Conservation (phyloP, 2,797 vertebrate species). For the Cynodonichthys magdalenae region DNA sequence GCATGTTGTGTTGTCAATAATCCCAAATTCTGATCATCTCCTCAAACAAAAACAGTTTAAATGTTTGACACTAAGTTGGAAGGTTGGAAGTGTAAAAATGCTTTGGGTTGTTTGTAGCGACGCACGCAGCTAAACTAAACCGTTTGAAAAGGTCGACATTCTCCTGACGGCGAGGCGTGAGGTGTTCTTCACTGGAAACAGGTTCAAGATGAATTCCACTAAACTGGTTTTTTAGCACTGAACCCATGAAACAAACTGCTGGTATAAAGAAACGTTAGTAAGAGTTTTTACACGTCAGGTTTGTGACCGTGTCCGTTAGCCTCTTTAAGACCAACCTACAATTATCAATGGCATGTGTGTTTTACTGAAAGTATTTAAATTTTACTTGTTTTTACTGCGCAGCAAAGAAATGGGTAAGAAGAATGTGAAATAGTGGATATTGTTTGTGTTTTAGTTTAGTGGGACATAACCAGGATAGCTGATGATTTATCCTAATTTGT, state of each 20-base stretch:
- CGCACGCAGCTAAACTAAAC: neutral
- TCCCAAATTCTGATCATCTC: too few relatives aligned
- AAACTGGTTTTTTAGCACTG: constrained; percentile 3
- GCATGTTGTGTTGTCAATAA: too few relatives aligned
- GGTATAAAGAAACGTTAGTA: neutral
- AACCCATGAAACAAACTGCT: neutral
- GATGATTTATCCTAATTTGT: neutral
- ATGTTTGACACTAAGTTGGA: neutral
- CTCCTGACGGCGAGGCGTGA: neutral
- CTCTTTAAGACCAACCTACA: neutral
- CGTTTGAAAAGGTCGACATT: neutral
- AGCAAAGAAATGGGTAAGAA: neutral
- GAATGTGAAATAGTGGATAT: too few relatives aligned
- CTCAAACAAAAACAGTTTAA: neutral
- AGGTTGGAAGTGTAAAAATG: neutral
- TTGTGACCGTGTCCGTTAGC: neutral
- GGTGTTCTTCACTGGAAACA: constrained; percentile 18
- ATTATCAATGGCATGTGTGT: neutral
- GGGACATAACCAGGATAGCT: neutral
- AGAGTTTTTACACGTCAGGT: neutral
- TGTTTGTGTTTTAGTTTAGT: too few relatives aligned
- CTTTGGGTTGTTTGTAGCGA: too few relatives aligned
- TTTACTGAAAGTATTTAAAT: neutral
- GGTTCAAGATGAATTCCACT: constrained; percentile 1
- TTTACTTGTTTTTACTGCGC: neutral